Evolutionary conservation across 2,113 vertebrate genomes (phyloP).

Genomic region (Lasiurus borealis): DNA sequence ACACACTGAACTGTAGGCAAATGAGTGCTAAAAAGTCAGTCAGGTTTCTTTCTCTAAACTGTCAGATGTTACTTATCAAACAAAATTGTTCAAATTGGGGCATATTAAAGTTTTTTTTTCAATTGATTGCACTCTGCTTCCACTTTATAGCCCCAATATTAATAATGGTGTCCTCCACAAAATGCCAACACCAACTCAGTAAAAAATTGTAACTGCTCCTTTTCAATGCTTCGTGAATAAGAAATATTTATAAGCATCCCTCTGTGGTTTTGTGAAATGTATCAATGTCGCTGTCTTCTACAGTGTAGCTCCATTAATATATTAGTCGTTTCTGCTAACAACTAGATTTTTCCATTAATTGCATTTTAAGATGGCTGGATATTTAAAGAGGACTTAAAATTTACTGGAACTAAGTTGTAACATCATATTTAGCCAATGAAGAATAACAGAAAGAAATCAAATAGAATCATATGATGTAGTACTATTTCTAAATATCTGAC

Average conservation of each 20-base stretch:
- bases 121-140: conserved; percentile 26
- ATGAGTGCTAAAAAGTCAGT: background rate
- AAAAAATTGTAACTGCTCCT: conserved; percentile 23
- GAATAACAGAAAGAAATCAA: conserved; percentile 26
- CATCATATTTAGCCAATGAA: background rate
- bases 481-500: background rate
- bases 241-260: background rate
- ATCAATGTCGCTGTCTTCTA: background rate
- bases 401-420: conserved; percentile 33
- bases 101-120: background rate
- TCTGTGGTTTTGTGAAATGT: background rate
- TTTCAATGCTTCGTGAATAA: conserved; percentile 35
- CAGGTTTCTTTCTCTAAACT: conserved; percentile 51
- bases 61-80: conserved; percentile 12
- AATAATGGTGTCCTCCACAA: conserved; percentile 40
- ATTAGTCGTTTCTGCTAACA: conserved; percentile 54
- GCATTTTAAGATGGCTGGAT: background rate
- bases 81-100: conserved; percentile 8
- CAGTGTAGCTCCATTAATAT: background rate
- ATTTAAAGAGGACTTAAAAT: conserved; percentile 6
- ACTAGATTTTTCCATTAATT: conserved; percentile 27
- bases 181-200: conserved; percentile 32
- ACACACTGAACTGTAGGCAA: background rate
- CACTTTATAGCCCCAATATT: conserved; percentile 41
- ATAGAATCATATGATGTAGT: background rate